Base-by-base conservation (phyloP, 1,140 invertebrate species). In the Rhyacophila brunnea region DNA sequence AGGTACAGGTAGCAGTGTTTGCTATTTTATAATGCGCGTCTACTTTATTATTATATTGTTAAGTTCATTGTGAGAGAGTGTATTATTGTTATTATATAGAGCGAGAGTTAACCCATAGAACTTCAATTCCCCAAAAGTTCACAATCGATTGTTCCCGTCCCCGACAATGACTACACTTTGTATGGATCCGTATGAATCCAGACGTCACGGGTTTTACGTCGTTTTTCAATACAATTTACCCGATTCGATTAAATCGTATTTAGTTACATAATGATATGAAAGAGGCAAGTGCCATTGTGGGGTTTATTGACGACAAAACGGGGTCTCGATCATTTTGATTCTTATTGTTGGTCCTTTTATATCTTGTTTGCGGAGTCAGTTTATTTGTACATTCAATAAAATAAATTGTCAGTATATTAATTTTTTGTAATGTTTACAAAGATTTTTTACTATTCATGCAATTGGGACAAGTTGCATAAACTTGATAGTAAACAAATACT, bases 191-290 rank as follows among this genome's bases (percentile, higher is more conserved):
- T 42, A 36, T 50, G 36, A 13, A 28, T 28, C 9, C 23, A 28
- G 9, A 23, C 54, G 54, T 49, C 36, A 23, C 45, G 42, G 45
- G 7, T 13, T 44, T 52, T 42, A 34, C 20, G 18, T 38, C 34
- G 43, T 48, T 55, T 62, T 57, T 62, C 60, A 46, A 62, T 57
- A 23, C 53, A 20, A 49, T 36, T 58, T 47, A 42, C 46, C 28
- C 61, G 40, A 58, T 59, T 63, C 46, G 55, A 62, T 58, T 58
- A 54, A 52, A 62, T 54, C 47, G 61, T 59, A 58, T 59, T 63
- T 59, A 38, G 60, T 54, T 54, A 58, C 56, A 50, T 44, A 55
- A 59, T 59, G 45, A 59, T 38, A 20, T 43, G 53, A 40, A 40
- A 36, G 49, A 52, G 49, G 38, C 60, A 62, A 62, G 60, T 62